Evolutionary conservation across 1,140 invertebrate genomes (phyloP), one percentile per base, ranked within the genome.

Genomic region (Drosophila sproati): DNA sequence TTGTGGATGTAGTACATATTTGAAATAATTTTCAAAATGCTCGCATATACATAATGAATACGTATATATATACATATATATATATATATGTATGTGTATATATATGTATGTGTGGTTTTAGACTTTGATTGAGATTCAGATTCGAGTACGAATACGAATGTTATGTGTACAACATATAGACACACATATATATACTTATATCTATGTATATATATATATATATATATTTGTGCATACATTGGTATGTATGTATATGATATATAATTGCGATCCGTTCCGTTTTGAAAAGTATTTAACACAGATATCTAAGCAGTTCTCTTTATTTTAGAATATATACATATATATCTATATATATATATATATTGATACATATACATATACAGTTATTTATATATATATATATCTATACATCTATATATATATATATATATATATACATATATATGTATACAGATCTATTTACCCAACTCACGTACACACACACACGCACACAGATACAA

Each of bases 21-120:
- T 85, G 57, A 88, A 90, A 83, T 80, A 76, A 81, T 80, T 83
- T 78, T 68, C 34, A 76, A 78, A 82, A 78, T 73, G 37, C 54
- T 54, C 59, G 61, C 50, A 66, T 55, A 43, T 7, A 50, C 39
- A 66, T 5, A 45, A 39, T 8, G 20, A 47, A 76, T 41, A 61
- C 72, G 55, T 69, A 43, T 74, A 66, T 68, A 54, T 70, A 57
- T 59, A 48, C 55, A 10, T 35, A 6, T 66, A 45, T 68, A 54
- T 70, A 57, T 59, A 48, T 60, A 10, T 35, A 6, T 66, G 41
- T 41, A 41, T 50, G 5, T 60, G 28, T 73, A 61, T 60, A 68
- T 60, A 73, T 73, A 60, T 77, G 39, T 56, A 34, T 20, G 57
- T 57, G 68, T 60, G 69, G 48, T 61, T 29, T 55, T 45, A 67